Evolutionary conservation across 2,888 invertebrate species (phyloP), one percentile per base, ranked within the genome.

Genomic region (Leucania comma): DNA sequence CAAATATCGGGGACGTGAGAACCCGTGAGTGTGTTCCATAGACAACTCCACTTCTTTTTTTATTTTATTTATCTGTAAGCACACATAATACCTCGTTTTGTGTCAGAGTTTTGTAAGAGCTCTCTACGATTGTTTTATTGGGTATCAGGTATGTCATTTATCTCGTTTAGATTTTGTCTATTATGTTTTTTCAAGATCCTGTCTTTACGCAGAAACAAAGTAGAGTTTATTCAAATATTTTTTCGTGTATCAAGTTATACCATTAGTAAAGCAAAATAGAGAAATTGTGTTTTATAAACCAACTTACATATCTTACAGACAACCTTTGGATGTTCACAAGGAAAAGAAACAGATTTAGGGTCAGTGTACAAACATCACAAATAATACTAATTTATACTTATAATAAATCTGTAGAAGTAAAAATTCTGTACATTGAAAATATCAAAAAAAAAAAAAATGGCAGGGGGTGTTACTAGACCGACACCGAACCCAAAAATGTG

Each of bases 1-100:
- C 86, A 88, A 89, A 89, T 89, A 90, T 88, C 74, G 78, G 81
- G 83, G 78, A 86, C 88, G 88, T 90, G 90, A 86, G 88, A 90
- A 88, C 84, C 72, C 22, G 76, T 42, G 75, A 85, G 88, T 82
- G 84, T 87, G 86, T 83, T 82, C 71, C 74, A 83, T 65, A 79
- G 81, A 86, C 78, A 80, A 86, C 67, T 76, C 62, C 62, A 75
- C 69, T 72, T 65, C 64, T 72, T 79, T 73, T n/a, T 75, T 56
- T 72, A 1, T 60, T 48, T 68, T 72, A 72, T 79, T 77, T 74
- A 73, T 76, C 80, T 82, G 67, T 76, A 68, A 79, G 59, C 72
- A 71, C 61, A 65, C 69, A 74, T 80, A 80, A 80, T 72, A 68
- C 67, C 61, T 38, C 24, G 50, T 69, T 61, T 61, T 76, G 72